Base-by-base conservation (phyloP, 2,113 vertebrate genomes). In the Gymnogyps californianus region DNA sequence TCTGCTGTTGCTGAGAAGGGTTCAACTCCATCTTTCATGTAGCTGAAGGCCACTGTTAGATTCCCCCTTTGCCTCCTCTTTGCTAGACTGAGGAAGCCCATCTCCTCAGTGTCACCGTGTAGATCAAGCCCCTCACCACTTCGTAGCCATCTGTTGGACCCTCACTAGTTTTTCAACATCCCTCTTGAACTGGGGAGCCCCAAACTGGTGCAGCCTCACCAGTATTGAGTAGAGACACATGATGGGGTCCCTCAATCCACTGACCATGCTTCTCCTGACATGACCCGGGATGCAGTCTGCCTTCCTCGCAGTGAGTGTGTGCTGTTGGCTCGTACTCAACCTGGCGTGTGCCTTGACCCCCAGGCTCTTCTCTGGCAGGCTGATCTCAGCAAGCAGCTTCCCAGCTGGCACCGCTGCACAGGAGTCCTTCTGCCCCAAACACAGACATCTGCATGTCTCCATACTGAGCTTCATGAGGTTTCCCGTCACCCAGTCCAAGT, bases 331-430 rank as follows among this genome's bases (percentile, higher is more conserved):
- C 3, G 1, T 29, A 3, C 58, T 49, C 25, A 12, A 7, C 69
- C 29, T 13, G 52, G 20, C 4, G 2, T 9, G 34, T 54, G 15
- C 22, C 38, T 65, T 15, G 59, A 34, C 40, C 49, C 40, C 51
- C 8, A 12, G n/a, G 16, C 36, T 17, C 72, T n/a, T 25, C 21
- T 36, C 26, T 2, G 11, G 44, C 31, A 24, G 32, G 34, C 15
- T 15, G n/a, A 17, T 47, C 22, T 4, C 16, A 15, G 28, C 49
- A 49, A 29, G 52, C 52, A 13, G 40, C 26, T 61, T 51, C 64
- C 72, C 36, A 25, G 38, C 47, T 5, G 4, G 54, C 38, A 16
- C 31, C 1, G 2, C 31, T 1, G 1, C 26, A 3, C 1, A 6
- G 55, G 21, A 18, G 55, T 25, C 71, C 22, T 57, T 13, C 67